These are phyloP conservation scores for Orchesella cincta DNA, from an alignment of 1,140 invertebrate species.

Conservation along the genomic window DNA sequence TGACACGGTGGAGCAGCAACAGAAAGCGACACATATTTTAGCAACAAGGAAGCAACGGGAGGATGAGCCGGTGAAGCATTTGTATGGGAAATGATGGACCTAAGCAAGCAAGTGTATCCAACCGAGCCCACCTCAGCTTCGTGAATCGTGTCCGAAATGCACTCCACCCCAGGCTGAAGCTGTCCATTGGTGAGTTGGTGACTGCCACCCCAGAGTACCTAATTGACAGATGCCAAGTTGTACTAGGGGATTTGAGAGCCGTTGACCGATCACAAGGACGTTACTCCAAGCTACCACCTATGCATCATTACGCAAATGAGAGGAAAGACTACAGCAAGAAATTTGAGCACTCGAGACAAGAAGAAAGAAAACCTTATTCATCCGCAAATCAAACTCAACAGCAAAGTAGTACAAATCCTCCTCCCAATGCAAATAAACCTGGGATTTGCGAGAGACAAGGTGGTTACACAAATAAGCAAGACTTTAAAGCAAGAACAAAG, in stretches of 20 bases:
- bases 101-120: constrained; percentile 34
- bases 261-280: not conserved
- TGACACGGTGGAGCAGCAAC: not conserved
- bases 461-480: not conserved
- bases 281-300: not conserved
- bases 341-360: not conserved
- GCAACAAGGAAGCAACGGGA: not conserved
- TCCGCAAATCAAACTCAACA: not conserved
- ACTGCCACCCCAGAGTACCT: not conserved
- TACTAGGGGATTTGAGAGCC: not conserved
- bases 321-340: not conserved
- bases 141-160: not conserved
- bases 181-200: not conserved
- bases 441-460: not conserved
- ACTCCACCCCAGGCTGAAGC: not conserved
- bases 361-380: not conserved
- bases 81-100: constrained; percentile 36
- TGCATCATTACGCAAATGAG: not conserved
- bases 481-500: not conserved
- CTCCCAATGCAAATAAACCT: not conserved
- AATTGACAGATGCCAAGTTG: not conserved
- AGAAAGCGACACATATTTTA: not conserved
- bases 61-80: constrained; percentile 33
- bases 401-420: not conserved
- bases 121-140: not conserved